These are phyloP conservation scores for Gila robusta DNA, from an alignment of 2,797 vertebrate genomes.

Conservation along the genomic window DNA sequence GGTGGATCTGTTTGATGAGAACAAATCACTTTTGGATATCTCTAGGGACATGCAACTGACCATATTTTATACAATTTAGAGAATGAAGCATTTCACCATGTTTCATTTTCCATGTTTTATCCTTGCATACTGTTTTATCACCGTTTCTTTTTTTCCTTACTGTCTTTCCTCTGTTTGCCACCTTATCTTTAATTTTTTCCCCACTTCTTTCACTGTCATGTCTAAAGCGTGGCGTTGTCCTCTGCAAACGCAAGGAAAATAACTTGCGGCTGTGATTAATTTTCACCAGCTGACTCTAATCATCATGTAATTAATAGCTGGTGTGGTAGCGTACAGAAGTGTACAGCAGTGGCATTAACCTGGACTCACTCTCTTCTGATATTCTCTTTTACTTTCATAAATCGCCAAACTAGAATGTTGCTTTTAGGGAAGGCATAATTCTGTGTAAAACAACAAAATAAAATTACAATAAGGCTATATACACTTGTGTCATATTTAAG, in stretches of 20 bases:
- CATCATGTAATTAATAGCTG: constrained; percentile 91
- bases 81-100: background rate
- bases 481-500: background rate
- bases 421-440: background rate
- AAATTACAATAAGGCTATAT: background rate
- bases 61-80: background rate
- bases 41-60: background rate
- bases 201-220: constrained; percentile 47
- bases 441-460: background rate
- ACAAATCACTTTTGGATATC: background rate
- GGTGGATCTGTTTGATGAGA: background rate
- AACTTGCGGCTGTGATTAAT: constrained; percentile 84
- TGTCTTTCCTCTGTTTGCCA: constrained; percentile 34
- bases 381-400: constrained; percentile 67
- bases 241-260: constrained; percentile 83
- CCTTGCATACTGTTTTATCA: background rate
- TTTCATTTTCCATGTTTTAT: background rate
- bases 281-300: constrained; percentile 89
- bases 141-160: constrained; percentile 26
- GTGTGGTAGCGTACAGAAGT: constrained; percentile 83
- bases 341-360: constrained; percentile 79
- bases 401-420: constrained; percentile 60
- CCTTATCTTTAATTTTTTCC: constrained; percentile 10
- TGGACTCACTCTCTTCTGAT: constrained; percentile 81
- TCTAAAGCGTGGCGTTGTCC: constrained; percentile 78